These are phyloP conservation scores for Tangara arthus DNA, from an alignment of 2,797 vertebrate species.

Conservation along the genomic window DNA sequence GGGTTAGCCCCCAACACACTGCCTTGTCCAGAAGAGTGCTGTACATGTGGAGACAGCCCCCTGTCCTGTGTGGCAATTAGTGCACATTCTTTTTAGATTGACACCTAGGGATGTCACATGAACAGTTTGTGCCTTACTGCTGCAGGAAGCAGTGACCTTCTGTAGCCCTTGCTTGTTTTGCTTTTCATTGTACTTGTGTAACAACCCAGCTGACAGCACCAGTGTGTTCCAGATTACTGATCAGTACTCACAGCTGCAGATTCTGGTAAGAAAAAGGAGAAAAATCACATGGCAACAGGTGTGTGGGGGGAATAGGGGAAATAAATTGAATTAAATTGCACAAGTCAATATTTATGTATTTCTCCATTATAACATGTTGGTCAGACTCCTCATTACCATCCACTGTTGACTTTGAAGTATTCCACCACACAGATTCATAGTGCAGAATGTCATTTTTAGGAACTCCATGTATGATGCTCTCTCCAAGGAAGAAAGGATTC, in stretches of 20 bases:
- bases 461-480: background rate
- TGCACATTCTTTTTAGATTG: background rate
- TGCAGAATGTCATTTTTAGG: background rate
- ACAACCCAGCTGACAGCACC: background rate
- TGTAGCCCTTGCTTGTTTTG: background rate
- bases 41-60: background rate
- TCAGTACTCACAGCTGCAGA: background rate
- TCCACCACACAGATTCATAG: background rate
- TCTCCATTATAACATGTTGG: background rate
- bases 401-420: background rate
- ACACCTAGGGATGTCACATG: background rate
- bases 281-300: background rate
- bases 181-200: background rate
- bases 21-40: background rate
- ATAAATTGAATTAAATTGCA: background rate
- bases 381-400: background rate
- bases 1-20: too few species aligned
- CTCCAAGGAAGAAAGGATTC: background rate
- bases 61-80: background rate
- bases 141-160: background rate
- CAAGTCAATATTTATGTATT: background rate
- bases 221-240: background rate
- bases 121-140: background rate
- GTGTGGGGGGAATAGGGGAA: background rate
- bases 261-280: background rate